Evolutionary conservation across 2,888 invertebrate genomes (phyloP).

Genomic region (Frankliniella fusca): DNA sequence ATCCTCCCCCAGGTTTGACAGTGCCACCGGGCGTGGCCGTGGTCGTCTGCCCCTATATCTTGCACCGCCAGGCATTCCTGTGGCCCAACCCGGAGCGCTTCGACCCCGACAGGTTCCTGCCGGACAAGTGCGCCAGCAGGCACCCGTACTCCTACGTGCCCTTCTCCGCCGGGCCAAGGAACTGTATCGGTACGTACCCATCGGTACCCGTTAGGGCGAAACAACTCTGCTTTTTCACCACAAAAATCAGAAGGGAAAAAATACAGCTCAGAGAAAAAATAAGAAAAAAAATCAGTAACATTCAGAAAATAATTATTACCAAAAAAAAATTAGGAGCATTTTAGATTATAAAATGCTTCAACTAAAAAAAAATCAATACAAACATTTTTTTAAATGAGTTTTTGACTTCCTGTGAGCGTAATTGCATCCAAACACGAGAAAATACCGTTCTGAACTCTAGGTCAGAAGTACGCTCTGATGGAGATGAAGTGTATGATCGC

Average conservation of each 20-base stretch:
- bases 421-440: too few relatives aligned
- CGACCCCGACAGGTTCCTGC: constrained; percentile 49
- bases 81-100: constrained; percentile 50
- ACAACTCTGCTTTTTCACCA: too few relatives aligned
- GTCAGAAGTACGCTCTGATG: not conserved
- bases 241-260: too few relatives aligned
- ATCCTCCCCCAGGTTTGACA: not conserved
- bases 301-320: too few relatives aligned
- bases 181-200: constrained; percentile 45
- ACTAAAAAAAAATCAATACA: too few relatives aligned
- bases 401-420: too few relatives aligned
- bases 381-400: too few relatives aligned
- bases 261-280: too few relatives aligned
- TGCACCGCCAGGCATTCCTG: constrained; percentile 46
- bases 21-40: constrained; percentile 41
- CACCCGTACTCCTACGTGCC: constrained; percentile 50
- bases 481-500: constrained; percentile 13
- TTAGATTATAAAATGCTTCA: too few relatives aligned
- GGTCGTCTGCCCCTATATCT: constrained; percentile 39
- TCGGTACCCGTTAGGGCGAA: not conserved
- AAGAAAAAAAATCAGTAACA: too few relatives aligned
- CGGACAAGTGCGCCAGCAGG: constrained; percentile 46
- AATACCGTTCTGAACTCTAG: not conserved
- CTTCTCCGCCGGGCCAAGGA: constrained; percentile 50
- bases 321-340: too few relatives aligned